Base-by-base conservation (phyloP, 2,797 vertebrate species). In the Lithobates pipiens region DNA sequence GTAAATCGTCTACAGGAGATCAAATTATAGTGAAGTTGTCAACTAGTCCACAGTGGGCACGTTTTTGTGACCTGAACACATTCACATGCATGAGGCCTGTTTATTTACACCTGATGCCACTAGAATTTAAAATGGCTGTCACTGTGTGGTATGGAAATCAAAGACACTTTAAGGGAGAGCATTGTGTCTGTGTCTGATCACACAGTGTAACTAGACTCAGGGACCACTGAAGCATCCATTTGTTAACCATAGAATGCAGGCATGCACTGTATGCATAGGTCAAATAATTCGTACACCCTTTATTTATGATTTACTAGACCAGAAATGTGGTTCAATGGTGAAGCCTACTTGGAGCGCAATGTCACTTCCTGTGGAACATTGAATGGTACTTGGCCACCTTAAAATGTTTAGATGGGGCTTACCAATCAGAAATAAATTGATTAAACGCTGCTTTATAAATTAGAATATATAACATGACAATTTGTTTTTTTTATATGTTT, bases 181-280 rank as follows among this genome's bases (percentile, higher is more conserved):
- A 25, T 0, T 54, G n/a, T 39, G 27, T 32, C 16, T 70, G 13
- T 54, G 68, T 71, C 8, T 67, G 42, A 67, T 65, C 57, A 65
- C 23, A 3, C 3, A 23, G 11, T 39, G 32, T 77, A 50, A 80
- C 25, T 57, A 7, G 39, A 27, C 50, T 81, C 78, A 80, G 78
- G 79, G 79, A 72, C 78, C 67, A 57, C 11, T 80, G 29, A 46
- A 71, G 57, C 57, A 77, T 61, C 76, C 36, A 50, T 39, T 10
- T 2, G 21, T 54, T 4, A 54, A 18, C 25, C 6, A 65, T 25
- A 25, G 21, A 23, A 13, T 11, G 5, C 10, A 25, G 21, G 29
- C 32, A 39, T 15, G 29, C 18, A 3, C n/a, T n/a, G n/a, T n/a
- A n/a, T n/a, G n/a, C n/a, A n/a, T n/a, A 4, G 25, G 13, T 81